Percentiles rank a stretch among this genome's conserved stretches.
These are phyloP conservation scores for Temnothorax nylanderi DNA, from an alignment of 1,140 invertebrate species.

Conservation along the genomic window DNA sequence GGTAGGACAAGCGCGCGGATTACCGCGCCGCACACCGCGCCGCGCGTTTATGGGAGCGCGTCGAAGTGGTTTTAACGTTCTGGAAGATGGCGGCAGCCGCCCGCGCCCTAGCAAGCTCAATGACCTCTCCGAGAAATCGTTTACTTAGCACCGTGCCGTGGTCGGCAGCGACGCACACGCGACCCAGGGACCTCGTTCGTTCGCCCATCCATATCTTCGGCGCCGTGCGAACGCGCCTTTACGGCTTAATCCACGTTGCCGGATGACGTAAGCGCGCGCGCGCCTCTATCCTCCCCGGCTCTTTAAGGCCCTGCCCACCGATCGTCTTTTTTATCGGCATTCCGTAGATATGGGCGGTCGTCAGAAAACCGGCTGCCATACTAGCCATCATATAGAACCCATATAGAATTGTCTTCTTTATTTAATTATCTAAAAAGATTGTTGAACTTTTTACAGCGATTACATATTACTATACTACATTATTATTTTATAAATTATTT, in stretches of 20 bases:
- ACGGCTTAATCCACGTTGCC: constrained; percentile 64
- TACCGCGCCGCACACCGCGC: constrained; percentile 27
- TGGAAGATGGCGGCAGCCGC: constrained; percentile 81
- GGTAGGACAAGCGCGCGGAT: constrained; percentile 41
- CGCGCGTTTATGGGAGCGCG: constrained; percentile 67
- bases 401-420: not conserved
- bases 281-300: constrained; percentile 13
- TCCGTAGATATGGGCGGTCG: constrained; percentile 13
- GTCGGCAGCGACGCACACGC: constrained; percentile 43
- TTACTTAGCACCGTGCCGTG: constrained; percentile 68
- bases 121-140: constrained; percentile 82
- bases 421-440: not conserved
- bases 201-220: constrained; percentile 52
- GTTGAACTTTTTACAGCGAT: not conserved
- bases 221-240: constrained; percentile 72
- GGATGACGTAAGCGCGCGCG: constrained; percentile 63
- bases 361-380: not conserved
- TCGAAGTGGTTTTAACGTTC: constrained; percentile 73
- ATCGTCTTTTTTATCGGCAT: constrained; percentile 9
- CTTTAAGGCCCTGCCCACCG: constrained; percentile 27
- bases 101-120: constrained; percentile 82
- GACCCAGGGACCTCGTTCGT: constrained; percentile 52
- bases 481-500: not conserved
- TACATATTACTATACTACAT: not conserved
- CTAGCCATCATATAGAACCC: not conserved